Evolutionary conservation across 1,140 invertebrate genomes (phyloP).

Genomic region (Calliphora vicina): DNA sequence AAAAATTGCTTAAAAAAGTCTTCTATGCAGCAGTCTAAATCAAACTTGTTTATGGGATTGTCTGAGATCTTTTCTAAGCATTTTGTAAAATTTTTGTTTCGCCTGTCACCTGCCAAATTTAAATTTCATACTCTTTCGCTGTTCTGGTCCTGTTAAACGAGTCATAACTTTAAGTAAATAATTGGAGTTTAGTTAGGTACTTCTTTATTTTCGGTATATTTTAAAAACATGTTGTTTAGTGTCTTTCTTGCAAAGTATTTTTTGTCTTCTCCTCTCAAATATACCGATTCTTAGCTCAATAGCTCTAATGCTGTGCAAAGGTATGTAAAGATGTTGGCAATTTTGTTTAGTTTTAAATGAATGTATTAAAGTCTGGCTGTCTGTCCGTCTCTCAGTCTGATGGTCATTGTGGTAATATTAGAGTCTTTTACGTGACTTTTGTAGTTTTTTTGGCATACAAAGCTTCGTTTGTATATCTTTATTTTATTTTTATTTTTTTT

Average conservation of each 20-base stretch:
- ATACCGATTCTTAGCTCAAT: neutral
- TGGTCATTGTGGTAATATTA: constrained; percentile 21
- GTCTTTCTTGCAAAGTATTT: neutral
- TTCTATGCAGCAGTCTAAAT: too few species aligned
- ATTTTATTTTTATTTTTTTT: neutral
- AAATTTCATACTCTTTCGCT: too few species aligned
- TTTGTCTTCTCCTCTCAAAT: neutral
- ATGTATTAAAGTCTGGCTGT: neutral
- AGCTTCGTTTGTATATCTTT: neutral
- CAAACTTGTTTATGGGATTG: too few species aligned
- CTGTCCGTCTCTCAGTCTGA: neutral
- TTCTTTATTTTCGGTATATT: neutral
- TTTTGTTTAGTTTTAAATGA: neutral
- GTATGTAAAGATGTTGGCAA: too few species aligned
- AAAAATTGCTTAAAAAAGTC: too few species aligned
- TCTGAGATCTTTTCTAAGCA: too few species aligned
- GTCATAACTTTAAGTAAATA: neutral
- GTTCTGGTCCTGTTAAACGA: neutral
- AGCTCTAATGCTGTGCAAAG: neutral
- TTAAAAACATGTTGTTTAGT: constrained; percentile 23
- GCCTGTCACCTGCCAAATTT: too few species aligned
- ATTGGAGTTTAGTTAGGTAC: neutral
- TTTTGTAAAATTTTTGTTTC: too few species aligned
- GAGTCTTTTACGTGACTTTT: constrained; percentile 31
- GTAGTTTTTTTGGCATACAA: neutral